Conservation (phyloP, 2,797 vertebrate species). For the Tiaroga cobitis region DNA sequence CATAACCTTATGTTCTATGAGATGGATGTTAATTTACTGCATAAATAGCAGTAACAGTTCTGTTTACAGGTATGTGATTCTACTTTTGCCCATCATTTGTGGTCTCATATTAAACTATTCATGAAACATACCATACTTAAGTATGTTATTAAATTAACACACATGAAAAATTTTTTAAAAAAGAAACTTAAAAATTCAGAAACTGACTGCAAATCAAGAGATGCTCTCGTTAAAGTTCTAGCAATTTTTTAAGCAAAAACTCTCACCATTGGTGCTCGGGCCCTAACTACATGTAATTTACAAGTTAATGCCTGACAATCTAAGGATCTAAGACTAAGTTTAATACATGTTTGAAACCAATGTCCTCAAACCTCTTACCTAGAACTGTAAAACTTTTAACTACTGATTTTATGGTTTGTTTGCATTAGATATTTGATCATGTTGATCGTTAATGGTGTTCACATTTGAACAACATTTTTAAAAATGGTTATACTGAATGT, state of each 20-base stretch:
- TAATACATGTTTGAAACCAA: background rate
- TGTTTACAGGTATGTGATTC: background rate
- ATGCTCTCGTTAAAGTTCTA: background rate
- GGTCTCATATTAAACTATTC: background rate
- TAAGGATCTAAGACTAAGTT: background rate
- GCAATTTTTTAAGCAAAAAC: background rate
- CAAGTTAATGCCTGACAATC: background rate
- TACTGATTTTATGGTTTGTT: background rate
- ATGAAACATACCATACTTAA: background rate
- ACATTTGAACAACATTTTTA: background rate
- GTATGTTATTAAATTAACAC: background rate
- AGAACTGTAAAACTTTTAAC: background rate
- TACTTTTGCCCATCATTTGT: background rate
- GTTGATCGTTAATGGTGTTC: background rate
- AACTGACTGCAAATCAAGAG: background rate
- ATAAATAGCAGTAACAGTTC: background rate
- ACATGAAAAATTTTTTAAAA: background rate
- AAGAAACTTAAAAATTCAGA: background rate
- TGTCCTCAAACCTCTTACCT: background rate
- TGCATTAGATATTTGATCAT: background rate
- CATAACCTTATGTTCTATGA: background rate
- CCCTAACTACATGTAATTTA: background rate
- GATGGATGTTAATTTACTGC: background rate
- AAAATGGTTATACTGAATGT: background rate
- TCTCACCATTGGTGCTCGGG: too few species aligned